phyloP scores from a whole-genome alignment of 1,140 invertebrate species.

The Sycophaga agraensis region DNA sequence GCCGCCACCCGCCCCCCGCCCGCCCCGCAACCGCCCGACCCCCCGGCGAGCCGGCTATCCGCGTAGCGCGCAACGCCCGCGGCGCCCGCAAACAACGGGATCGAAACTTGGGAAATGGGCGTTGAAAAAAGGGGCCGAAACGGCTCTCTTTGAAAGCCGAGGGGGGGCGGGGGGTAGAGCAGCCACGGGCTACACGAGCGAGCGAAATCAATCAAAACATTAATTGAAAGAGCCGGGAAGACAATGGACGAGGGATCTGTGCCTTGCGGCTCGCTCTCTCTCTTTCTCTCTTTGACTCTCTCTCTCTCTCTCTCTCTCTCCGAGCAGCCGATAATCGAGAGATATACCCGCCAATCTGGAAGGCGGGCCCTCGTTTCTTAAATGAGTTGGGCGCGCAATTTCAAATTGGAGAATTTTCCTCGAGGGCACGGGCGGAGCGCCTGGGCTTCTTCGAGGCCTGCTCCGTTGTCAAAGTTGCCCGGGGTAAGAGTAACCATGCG shows the following conservation, averaged over 20 bases:
- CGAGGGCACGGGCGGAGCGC: too few relatives aligned
- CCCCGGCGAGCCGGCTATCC: too few relatives aligned
- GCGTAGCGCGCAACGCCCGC: too few relatives aligned
- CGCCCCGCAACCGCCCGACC: too few relatives aligned
- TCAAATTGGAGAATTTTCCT: too few relatives aligned
- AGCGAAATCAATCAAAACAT: slow-evolving; percentile 59
- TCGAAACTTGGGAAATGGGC: slow-evolving; percentile 25
- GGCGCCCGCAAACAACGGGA: slow-evolving; percentile 24
- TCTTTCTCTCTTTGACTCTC: background rate
- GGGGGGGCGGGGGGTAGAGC: slow-evolving; percentile 24
- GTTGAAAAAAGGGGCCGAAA: background rate
- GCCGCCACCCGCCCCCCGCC: too few relatives aligned
- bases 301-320: background rate
- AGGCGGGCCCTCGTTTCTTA: too few relatives aligned
- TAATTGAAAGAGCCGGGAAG: slow-evolving; percentile 59
- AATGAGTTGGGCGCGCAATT: too few relatives aligned
- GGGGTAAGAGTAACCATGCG: too few relatives aligned
- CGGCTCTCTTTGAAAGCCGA: background rate
- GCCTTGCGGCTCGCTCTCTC: background rate
- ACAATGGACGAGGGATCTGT: slow-evolving; percentile 48
- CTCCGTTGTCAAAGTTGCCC: too few relatives aligned
- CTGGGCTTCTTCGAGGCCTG: too few relatives aligned
- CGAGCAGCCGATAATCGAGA: slow-evolving; percentile 50
- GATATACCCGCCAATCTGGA: too few relatives aligned
- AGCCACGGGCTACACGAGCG: slow-evolving; percentile 33